Evolutionary conservation across 2,113 vertebrate species (phyloP), one percentile per base, ranked within the genome.

Genomic region (Epinephelus fuscoguttatus): DNA sequence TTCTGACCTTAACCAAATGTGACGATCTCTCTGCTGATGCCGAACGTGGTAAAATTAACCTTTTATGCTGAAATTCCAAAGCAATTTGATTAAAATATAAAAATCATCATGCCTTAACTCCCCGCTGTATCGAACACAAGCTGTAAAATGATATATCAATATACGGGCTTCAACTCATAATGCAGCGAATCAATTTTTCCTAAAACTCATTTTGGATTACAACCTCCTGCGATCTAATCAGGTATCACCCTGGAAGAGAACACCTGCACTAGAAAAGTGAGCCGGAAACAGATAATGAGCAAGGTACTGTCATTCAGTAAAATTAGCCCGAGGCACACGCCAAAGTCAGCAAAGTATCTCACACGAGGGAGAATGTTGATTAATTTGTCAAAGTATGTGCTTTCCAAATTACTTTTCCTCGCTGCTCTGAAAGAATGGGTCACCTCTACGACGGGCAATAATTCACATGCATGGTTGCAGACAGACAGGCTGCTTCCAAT

Each of bases 391-490:
- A 82, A 81, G 62, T 72, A 70, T 59, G 70, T 56, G 75, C 57
- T 87, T 89, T 88, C 72, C 77, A 90, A 90, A 92, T 90, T 71
- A 62, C 76, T 73, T 85, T 84, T 81, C 23, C 14, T 57, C 72
- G 42, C 85, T 82, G 63, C 79, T 85, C 62, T 52, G 63, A 76
- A 84, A 88, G 77, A 73, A 68, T 53, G 30, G 69, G 82, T 73
- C 81, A 84, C 81, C 82, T 77, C 66, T 64, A 70, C 87, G 83
- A 87, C 83, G 86, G 78, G 80, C 81, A 85, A 91, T 93, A 78
- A 91, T 88, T 93, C 59, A 84, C 79, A 90, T 64, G 62, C 88
- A 78, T 74, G 82, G 67, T 11, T 78, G 73, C 71, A 84, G 77
- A 85, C 78, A 64, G 68, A 78, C 72, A 66, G 52, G 37, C 79